Evolutionary conservation across 2,113 vertebrate genomes (phyloP), one percentile per base, ranked within the genome.

Genomic region (Fulmarus glacialis): DNA sequence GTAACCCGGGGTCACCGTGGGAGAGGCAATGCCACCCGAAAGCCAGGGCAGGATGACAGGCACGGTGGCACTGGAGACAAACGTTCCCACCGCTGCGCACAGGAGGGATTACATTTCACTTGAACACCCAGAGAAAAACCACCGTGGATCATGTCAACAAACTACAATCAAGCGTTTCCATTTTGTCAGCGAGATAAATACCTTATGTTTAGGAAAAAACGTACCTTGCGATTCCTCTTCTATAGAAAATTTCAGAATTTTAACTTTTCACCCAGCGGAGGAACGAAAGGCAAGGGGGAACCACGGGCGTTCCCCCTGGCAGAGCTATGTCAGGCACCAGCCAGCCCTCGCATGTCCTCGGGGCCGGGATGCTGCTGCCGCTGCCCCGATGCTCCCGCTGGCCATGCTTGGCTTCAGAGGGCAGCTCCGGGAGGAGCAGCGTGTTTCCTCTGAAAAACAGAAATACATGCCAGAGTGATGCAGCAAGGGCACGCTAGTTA

Each of bases 1-100:
- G 0, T 24, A 21, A 29, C 9, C 24, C 4, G 0, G 27, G 6
- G 36, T 34, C n/a, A 38, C 47, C 32, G 3, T 1, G 24, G 67
- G 45, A 12, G 30, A 26, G 11, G 30, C 68, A 21, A 10, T 11
- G 63, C 22, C 50, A 45, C 45, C 21, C 3, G 0, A 27, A 24
- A 59, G 10, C 29, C 66, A 11, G 48, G 48, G 67, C 56, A 64
- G 73, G 48, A 24, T 8, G 9, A 50, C 12, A 7, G 34, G 45
- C 13, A 8, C 0, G 5, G 70, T 15, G 70, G 12, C 18, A 12
- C 36, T 9, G 47, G n/a, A 55, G 24, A 11, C 24, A 19, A 29
- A 48, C 1, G 1, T 14, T 48, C 53, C 66, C 18, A 15, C 42
- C 1, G 12, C 38, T 5, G 53, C 9, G 3, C 34, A 9, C 50